These are phyloP conservation scores for Coryphaenoides rupestris DNA, from an alignment of 2,113 vertebrate species.

Conservation along the genomic window DNA sequence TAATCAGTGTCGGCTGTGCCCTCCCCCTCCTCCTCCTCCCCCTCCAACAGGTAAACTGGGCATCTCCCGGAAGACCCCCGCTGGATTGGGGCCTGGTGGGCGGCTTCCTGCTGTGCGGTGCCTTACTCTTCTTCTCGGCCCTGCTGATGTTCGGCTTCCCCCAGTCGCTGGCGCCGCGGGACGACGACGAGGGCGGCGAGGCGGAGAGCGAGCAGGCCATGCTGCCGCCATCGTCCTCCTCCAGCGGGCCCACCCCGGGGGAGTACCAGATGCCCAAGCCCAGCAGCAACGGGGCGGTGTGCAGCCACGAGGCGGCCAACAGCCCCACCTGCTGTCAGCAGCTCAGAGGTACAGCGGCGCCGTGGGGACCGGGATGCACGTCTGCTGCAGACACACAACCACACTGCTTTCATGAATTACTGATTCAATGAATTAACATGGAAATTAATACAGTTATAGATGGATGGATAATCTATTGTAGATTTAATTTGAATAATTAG, in stretches of 20 bases:
- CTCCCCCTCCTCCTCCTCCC: not conserved
- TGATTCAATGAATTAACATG: too few relatives aligned
- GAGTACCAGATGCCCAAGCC: constrained; percentile 83
- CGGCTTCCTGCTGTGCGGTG: constrained; percentile 97
- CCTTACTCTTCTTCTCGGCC: constrained; percentile 95
- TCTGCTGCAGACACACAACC: too few relatives aligned
- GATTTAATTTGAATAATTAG: too few relatives aligned
- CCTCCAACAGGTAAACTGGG: constrained; percentile 77
- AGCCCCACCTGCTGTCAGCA: constrained; percentile 89
- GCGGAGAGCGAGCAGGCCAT: constrained; percentile 89
- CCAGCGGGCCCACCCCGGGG: constrained; percentile 60
- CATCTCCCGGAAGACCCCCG: constrained; percentile 94
- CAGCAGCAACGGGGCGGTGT: constrained; percentile 86
- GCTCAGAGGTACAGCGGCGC: constrained; percentile 80
- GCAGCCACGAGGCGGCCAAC: constrained; percentile 72
- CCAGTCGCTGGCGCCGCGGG: constrained; percentile 78
- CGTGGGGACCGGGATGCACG: too few relatives aligned
- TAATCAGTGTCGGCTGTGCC: too few relatives aligned
- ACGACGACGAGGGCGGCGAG: constrained; percentile 72
- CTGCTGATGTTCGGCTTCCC: constrained; percentile 97
- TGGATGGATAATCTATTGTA: too few relatives aligned
- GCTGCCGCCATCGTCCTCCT: too few relatives aligned
- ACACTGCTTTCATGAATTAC: too few relatives aligned
- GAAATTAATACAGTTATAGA: too few relatives aligned
- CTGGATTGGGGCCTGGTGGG: constrained; percentile 99